Conservation (phyloP, 2,113 vertebrate genomes). For the Fregetta grallaria region DNA sequence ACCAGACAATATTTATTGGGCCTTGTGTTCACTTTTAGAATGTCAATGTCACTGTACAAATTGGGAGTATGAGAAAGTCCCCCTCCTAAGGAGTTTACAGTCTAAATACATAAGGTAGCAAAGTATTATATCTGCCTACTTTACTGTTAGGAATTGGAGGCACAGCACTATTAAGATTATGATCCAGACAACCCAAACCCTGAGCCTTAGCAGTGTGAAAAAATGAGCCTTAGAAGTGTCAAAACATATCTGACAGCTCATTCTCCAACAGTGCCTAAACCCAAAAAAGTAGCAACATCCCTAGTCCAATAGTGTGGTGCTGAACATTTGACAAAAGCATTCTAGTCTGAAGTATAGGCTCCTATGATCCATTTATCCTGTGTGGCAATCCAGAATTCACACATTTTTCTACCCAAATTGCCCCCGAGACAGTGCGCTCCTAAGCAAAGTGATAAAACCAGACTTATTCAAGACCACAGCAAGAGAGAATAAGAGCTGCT, state of each 20-base stretch:
- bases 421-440: neutral
- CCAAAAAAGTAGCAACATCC: neutral
- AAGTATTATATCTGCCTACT: neutral
- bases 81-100: neutral
- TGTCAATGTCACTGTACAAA: neutral
- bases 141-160: neutral
- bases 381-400: neutral
- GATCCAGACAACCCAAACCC: neutral
- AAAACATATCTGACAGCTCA: neutral
- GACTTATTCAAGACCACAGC: neutral
- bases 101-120: neutral
- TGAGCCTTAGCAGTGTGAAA: neutral
- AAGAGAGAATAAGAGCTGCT: neutral
- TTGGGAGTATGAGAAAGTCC: neutral
- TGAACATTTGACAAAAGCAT: neutral
- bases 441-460: neutral
- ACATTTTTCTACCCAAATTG: neutral
- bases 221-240: neutral
- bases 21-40: neutral
- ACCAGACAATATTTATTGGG: neutral
- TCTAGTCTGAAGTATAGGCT: neutral
- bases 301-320: neutral
- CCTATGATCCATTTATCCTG: neutral
- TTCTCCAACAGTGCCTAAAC: neutral
- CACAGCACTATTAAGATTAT: neutral